phyloP scores from a whole-genome alignment of 2,113 vertebrate genomes.

The Odontesthes bonariensis region DNA sequence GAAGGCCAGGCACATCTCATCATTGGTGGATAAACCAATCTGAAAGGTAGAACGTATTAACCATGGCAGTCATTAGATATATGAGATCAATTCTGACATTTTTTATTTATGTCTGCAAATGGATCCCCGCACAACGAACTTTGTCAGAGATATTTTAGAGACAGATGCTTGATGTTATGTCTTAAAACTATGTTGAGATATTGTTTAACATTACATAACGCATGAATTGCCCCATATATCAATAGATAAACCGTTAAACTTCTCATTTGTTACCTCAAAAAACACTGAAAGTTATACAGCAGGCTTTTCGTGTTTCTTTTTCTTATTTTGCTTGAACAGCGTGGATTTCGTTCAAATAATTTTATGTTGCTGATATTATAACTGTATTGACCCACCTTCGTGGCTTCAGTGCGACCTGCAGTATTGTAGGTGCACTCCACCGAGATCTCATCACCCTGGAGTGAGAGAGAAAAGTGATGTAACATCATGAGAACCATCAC shows the following conservation, averaged over 20 bases:
- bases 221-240: too few species aligned
- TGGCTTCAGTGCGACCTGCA: conserved; percentile 38
- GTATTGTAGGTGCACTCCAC: conserved; percentile 82
- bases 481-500: background rate
- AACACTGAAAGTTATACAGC: background rate
- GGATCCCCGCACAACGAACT: background rate
- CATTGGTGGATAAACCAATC: conserved; percentile 82
- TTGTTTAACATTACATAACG: too few species aligned
- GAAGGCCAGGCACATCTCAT: conserved; percentile 89
- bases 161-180: too few species aligned
- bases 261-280: background rate
- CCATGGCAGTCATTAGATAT: background rate
- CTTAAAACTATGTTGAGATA: too few species aligned
- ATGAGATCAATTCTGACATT: background rate
- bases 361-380: background rate
- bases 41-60: conserved; percentile 49
- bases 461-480: background rate
- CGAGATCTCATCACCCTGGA: conserved; percentile 76
- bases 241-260: background rate
- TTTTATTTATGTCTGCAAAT: background rate
- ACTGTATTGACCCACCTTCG: conserved; percentile 47
- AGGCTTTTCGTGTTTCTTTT: background rate
- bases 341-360: background rate
- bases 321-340: background rate
- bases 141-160: too few species aligned